phyloP scores from a whole-genome alignment of 2,113 vertebrate species.

The Elanus axillaris region DNA sequence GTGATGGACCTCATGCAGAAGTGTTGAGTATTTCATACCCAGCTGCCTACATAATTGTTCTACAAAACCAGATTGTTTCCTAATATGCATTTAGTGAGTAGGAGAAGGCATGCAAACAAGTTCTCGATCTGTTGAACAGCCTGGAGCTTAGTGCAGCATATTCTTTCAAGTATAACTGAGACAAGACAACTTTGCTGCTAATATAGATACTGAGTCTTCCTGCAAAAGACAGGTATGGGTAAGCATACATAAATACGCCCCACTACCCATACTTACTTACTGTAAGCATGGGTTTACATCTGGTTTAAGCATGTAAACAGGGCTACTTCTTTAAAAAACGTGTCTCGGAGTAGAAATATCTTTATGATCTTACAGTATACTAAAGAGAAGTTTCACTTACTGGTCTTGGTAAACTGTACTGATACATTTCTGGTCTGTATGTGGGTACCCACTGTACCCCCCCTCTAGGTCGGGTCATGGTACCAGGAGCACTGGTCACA shows the following conservation, averaged over 20 bases:
- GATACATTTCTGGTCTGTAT: constrained; percentile 89
- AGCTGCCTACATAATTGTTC: not conserved
- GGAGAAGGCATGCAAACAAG: not conserved
- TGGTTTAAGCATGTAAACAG: not conserved
- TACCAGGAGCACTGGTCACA: constrained; percentile 93
- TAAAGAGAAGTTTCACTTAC: constrained; percentile 71
- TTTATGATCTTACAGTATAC: not conserved
- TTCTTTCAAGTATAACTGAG: not conserved
- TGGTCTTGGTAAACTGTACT: constrained; percentile 92
- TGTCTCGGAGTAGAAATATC: not conserved
- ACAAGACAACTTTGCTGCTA: not conserved
- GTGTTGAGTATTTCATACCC: not conserved
- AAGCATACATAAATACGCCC: not conserved
- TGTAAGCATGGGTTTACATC: not conserved
- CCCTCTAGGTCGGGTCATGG: constrained; percentile 81
- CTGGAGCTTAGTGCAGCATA: not conserved
- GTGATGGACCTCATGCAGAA: not conserved
- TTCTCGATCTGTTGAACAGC: not conserved
- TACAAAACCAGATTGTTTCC: not conserved
- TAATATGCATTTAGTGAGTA: not conserved
- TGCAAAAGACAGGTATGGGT: not conserved
- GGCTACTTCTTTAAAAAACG: not conserved
- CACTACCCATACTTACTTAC: not conserved
- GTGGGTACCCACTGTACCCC: constrained; percentile 95
- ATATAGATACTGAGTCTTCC: not conserved